phyloP scores from a whole-genome alignment of 2,888 invertebrate species.

The Encarsia formosa region DNA sequence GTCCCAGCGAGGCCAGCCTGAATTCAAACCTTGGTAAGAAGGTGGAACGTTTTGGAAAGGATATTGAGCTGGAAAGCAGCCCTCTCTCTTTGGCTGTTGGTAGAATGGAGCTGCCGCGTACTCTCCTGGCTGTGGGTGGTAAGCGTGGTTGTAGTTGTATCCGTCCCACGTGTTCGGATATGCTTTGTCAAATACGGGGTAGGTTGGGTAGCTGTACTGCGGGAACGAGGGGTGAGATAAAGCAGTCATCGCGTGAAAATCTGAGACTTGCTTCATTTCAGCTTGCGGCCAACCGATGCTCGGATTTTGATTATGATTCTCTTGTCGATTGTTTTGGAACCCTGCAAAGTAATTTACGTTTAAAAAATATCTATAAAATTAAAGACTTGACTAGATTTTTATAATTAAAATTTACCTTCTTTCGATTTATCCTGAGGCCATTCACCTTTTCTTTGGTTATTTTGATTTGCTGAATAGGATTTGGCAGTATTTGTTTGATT shows the following conservation, averaged over 20 bases:
- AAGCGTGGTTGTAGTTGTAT: slow-evolving; percentile 64
- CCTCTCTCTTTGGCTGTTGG: slow-evolving; percentile 53
- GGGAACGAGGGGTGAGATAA: slow-evolving; percentile 41
- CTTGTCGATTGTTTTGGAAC: slow-evolving; percentile 31
- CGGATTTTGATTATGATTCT: slow-evolving; percentile 35
- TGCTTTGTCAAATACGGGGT: slow-evolving; percentile 56
- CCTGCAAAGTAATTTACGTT: slow-evolving; percentile 9
- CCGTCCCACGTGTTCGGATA: slow-evolving; percentile 45
- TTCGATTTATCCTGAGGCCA: slow-evolving; percentile 41
- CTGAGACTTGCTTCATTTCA: slow-evolving; percentile 46
- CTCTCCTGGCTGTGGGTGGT: slow-evolving; percentile 53
- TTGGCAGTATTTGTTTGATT: slow-evolving; percentile 28
- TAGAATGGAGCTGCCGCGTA: slow-evolving; percentile 55
- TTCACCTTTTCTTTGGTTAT: slow-evolving; percentile 34
- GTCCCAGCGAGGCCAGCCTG: slow-evolving; percentile 47
- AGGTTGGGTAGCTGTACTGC: slow-evolving; percentile 55
- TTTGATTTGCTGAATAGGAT: slow-evolving; percentile 26
- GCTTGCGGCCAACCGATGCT: slow-evolving; percentile 39
- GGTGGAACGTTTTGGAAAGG: slow-evolving; percentile 45
- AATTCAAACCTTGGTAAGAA: slow-evolving; percentile 42
- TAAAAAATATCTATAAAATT: no score
- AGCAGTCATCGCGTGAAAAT: slow-evolving; percentile 42
- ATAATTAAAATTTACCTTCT: slow-evolving; percentile 31
- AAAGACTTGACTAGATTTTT: no score
- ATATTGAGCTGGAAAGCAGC: slow-evolving; percentile 43